Percentiles rank a stretch among this genome's conserved stretches.
phyloP scores from a whole-genome alignment of 2,797 vertebrate species.

The Acipenser transmontanus region DNA sequence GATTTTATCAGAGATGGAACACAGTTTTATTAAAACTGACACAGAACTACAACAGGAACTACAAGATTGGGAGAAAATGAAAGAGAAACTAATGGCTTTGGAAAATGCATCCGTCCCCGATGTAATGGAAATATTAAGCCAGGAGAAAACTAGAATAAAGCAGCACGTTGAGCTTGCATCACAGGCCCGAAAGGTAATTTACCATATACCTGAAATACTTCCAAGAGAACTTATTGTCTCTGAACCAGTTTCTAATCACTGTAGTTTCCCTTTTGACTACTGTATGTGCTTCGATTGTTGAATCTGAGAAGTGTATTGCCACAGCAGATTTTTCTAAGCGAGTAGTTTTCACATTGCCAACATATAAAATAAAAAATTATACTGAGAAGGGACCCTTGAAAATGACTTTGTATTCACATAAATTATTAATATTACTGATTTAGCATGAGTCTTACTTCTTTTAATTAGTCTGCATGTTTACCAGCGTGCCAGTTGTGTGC shows the following conservation, averaged over 20 bases:
- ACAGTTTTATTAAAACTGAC: constrained; percentile 35
- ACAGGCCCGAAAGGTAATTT: constrained; percentile 33
- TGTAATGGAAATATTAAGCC: constrained; percentile 32
- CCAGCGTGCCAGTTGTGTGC: no score
- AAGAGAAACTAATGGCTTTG: constrained; percentile 20
- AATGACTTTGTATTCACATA: no score
- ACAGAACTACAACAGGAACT: constrained; percentile 45
- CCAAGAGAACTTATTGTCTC: background rate
- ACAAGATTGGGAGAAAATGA: constrained; percentile 33
- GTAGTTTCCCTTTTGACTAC: no score
- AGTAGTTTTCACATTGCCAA: background rate
- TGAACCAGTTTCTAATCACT: no score
- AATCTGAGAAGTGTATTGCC: constrained; percentile 8
- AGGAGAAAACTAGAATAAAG: constrained; percentile 24
- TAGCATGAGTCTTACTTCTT: no score
- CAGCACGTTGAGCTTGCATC: background rate
- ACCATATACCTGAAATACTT: constrained; percentile 25
- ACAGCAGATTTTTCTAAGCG: background rate
- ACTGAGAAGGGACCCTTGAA: no score
- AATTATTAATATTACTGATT: no score
- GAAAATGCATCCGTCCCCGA: background rate
- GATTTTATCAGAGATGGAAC: constrained; percentile 49
- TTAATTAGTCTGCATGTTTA: no score
- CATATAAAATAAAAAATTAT: no score
- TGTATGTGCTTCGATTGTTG: background rate